These are phyloP conservation scores for Heterochromis multidens DNA, from an alignment of 2,113 vertebrate genomes.

Conservation along the genomic window DNA sequence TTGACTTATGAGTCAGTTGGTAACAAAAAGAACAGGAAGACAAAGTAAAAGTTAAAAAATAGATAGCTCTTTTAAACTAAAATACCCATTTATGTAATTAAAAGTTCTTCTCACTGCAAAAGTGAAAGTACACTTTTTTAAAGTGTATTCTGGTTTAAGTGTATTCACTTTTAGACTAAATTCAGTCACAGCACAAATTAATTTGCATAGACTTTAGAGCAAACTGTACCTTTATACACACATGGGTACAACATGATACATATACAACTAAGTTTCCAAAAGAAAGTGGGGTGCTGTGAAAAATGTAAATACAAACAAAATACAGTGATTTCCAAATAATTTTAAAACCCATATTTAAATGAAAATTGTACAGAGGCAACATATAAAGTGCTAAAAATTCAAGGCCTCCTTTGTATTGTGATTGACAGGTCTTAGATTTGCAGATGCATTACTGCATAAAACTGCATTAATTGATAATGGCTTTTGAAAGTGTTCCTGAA, in stretches of 20 bases:
- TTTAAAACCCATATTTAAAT: background rate
- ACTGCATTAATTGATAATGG: background rate
- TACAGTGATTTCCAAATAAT: background rate
- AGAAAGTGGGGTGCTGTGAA: background rate
- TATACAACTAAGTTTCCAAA: background rate
- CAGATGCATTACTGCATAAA: background rate
- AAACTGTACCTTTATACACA: background rate
- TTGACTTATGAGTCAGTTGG: background rate
- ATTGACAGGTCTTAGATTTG: background rate
- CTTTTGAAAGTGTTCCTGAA: background rate
- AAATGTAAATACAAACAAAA: background rate
- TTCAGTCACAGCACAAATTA: background rate
- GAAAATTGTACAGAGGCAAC: background rate
- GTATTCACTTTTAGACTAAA: too few relatives aligned
- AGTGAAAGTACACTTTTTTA: background rate
- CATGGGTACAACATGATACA: background rate
- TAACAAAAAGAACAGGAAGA: background rate
- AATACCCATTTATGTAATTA: background rate
- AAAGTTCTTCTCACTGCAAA: background rate
- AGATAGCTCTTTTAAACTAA: background rate
- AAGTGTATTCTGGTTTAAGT: background rate
- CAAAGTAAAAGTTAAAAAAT: background rate
- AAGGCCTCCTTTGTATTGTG: background rate
- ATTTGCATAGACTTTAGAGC: background rate
- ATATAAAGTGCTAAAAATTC: background rate